Evolutionary conservation across 2,113 vertebrate genomes (phyloP).

Genomic region (Semicossyphus pulcher): DNA sequence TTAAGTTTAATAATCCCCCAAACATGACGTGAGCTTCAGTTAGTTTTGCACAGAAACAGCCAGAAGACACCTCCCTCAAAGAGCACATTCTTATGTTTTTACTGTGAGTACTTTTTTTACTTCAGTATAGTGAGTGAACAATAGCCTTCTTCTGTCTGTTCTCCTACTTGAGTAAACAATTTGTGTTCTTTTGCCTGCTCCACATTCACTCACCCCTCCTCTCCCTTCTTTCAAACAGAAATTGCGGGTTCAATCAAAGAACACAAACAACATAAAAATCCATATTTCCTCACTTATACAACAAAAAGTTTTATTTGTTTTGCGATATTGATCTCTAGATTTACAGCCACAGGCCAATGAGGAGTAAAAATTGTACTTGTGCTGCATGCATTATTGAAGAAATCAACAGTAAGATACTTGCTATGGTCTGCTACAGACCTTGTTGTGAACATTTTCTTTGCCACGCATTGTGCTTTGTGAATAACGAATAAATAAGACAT

Average conservation of each 20-base stretch:
- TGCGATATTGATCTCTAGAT: background rate
- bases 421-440: background rate
- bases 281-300: background rate
- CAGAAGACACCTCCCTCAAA: no score
- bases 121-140: no score
- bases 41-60: no score
- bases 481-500: background rate
- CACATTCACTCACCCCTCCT: no score
- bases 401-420: background rate
- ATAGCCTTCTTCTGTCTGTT: no score
- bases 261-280: background rate
- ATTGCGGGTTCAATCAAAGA: background rate
- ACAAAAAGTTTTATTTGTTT: conserved; percentile 4
- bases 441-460: background rate
- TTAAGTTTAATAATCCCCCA: no score
- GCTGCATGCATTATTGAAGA: background rate
- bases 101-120: no score
- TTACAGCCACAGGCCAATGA: background rate
- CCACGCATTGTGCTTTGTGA: no score
- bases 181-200: no score
- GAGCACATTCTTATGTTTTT: no score
- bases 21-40: no score
- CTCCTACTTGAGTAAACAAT: no score
- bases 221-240: background rate
- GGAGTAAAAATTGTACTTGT: background rate